Evolutionary conservation across 1,140 invertebrate genomes (phyloP).

Genomic region (Ceratitis capitata): DNA sequence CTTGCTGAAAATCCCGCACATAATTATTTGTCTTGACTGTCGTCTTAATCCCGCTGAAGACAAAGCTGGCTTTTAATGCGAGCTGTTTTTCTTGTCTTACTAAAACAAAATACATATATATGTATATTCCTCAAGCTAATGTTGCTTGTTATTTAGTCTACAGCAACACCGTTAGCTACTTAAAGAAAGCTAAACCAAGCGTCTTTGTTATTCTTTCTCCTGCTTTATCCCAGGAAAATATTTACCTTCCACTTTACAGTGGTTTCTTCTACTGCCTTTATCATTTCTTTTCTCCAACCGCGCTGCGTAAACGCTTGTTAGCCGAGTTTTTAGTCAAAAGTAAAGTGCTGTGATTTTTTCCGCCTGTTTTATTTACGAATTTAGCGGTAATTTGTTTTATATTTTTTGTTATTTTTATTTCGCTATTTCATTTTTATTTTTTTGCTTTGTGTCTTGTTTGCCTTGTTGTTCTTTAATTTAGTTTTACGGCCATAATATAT

Average conservation of each 20-base stretch:
- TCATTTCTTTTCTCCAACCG: neutral
- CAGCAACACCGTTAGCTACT: constrained; percentile 13
- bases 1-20: constrained; percentile 8
- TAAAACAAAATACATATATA: too few species aligned
- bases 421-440: neutral
- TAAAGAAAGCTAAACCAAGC: neutral
- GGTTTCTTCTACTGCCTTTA: neutral
- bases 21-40: constrained; percentile 33
- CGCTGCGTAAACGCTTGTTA: neutral
- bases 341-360: neutral
- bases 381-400: constrained; percentile 29
- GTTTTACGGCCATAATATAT: neutral
- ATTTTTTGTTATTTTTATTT: neutral
- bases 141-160: neutral
- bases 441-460: neutral
- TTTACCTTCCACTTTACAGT: neutral
- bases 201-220: neutral
- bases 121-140: neutral
- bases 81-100: neutral
- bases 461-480: constrained; percentile 4
- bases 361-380: neutral
- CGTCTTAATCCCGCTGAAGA: constrained; percentile 22
- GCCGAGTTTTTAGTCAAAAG: neutral
- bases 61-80: neutral
- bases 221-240: neutral